Evolutionary conservation across 2,888 invertebrate species (phyloP), one percentile per base, ranked within the genome.

Genomic region (Thecophora atra): DNA sequence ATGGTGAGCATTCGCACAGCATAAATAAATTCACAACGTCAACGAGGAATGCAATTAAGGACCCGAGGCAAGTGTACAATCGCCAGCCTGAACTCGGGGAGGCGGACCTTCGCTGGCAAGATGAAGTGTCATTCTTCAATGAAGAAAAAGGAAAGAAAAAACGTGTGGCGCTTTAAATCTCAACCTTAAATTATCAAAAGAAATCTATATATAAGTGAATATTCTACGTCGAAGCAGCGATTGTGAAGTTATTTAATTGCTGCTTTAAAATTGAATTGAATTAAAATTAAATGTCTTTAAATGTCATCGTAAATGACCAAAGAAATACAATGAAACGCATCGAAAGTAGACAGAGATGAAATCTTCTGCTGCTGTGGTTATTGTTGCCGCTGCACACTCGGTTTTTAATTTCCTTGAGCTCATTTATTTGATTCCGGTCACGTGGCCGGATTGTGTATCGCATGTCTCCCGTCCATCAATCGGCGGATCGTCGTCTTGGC

Each of bases 381-480:
- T 44, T 69, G 26, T 47, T 60, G 60, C 52, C 26, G 28, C 11
- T 58, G n/a, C 4, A n/a, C 28, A 28, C 28, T 15, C 17, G 24
- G 6, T 58, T 28, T 58, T 58, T 58, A 24, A 28, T 58, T 58
- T 54, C 21, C 37, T 54, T 37, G 30, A 70, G 69, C 72, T 75
- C 76, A 77, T 77, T 77, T 77, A 76, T 74, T 77, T 76, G 75
- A 77, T 77, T 77, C 77, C 76, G 76, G 78, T 77, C 77, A 78
- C 77, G 78, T 78, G 78, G 76, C 63, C 24, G 56, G 13, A n/a
- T 21, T 51, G 28, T 37, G 19, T 70, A 19, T 52, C n/a, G 51
- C 28, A 13, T 52, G 51, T n/a, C 51, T 28, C 30, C 19, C 47
- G 21, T 65, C 64, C 26, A 60, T 19, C 30, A n/a, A 2, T 30